phyloP scores from a whole-genome alignment of 2,888 invertebrate species.

The Diplazon laetatorius region DNA sequence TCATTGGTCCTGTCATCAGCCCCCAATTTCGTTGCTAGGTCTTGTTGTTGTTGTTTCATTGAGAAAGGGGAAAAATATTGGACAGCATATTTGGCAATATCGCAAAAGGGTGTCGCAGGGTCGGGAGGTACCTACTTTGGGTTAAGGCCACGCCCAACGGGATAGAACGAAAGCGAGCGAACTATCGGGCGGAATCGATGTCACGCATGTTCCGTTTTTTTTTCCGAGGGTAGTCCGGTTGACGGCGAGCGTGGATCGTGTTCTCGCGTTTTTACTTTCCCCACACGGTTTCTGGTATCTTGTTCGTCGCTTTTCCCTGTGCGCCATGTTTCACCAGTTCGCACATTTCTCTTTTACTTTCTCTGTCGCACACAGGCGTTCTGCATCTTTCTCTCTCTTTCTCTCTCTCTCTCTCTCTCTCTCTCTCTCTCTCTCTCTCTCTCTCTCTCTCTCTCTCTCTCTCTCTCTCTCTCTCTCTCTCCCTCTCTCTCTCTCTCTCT shows the following conservation, averaged over 20 bases:
- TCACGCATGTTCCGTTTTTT: constrained; percentile 49
- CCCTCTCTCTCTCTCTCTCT: too few relatives aligned
- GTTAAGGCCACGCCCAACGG: constrained; percentile 42
- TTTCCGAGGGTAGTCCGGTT: constrained; percentile 39
- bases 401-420: constrained; percentile 5
- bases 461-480: background rate
- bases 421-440: background rate
- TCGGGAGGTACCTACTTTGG: too few relatives aligned
- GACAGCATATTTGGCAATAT: too few relatives aligned
- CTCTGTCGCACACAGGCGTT: too few relatives aligned
- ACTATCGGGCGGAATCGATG: constrained; percentile 45
- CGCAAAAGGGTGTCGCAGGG: background rate
- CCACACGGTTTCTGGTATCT: constrained; percentile 8
- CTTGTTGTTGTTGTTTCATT: background rate
- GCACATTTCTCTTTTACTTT: background rate
- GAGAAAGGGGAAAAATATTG: background rate
- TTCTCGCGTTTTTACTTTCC: constrained; percentile 12
- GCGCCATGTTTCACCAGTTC: constrained; percentile 11
- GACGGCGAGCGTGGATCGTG: background rate
- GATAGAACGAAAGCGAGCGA: background rate
- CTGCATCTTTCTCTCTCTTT: too few relatives aligned
- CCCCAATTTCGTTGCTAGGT: too few relatives aligned
- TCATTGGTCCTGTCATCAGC: too few relatives aligned
- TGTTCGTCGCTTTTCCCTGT: constrained; percentile 1
- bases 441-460: background rate